These are phyloP conservation scores for Ennomos quercinarius DNA, from an alignment of 2,888 invertebrate species.

Conservation along the genomic window DNA sequence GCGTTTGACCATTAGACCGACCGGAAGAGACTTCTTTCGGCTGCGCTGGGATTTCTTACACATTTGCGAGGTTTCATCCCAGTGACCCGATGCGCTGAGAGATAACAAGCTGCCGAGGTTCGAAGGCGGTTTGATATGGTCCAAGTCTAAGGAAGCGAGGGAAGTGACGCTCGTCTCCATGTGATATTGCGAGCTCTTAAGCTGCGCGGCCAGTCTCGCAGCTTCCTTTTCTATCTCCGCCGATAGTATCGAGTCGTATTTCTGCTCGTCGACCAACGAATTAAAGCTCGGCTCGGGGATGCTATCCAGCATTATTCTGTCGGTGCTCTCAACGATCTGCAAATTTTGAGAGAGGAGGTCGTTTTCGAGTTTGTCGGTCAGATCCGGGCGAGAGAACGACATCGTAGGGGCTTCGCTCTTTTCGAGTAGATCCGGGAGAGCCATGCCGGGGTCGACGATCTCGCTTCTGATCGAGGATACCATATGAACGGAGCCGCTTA, in stretches of 20 bases:
- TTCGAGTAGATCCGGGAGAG: constrained; percentile 76
- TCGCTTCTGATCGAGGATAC: constrained; percentile 88
- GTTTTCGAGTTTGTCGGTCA: constrained; percentile 67
- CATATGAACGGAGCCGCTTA: constrained; percentile 91
- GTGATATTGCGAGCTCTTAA: constrained; percentile 61
- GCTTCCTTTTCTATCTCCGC: constrained; percentile 92
- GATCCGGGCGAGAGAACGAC: constrained; percentile 66
- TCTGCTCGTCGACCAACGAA: constrained; percentile 76
- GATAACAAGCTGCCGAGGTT: constrained; percentile 89
- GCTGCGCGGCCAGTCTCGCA: constrained; percentile 85
- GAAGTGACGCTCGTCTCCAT: constrained; percentile 87
- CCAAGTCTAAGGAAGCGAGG: constrained; percentile 87
- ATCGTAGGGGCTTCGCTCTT: constrained; percentile 62
- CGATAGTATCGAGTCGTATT: constrained; percentile 87
- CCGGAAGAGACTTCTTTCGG: constrained; percentile 89
- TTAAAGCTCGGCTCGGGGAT: constrained; percentile 70
- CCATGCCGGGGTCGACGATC: constrained; percentile 28
- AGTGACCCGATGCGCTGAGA: constrained; percentile 78
- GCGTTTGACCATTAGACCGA: constrained; percentile 89
- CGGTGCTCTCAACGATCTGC: constrained; percentile 44
- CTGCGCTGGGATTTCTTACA: constrained; percentile 73
- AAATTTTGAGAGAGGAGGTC: constrained; percentile 41
- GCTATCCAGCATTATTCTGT: constrained; percentile 55
- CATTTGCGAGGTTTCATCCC: constrained; percentile 70
- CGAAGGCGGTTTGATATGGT: constrained; percentile 91